phyloP scores from a whole-genome alignment of 2,797 vertebrate genomes.

The Pitangus sulphuratus region DNA sequence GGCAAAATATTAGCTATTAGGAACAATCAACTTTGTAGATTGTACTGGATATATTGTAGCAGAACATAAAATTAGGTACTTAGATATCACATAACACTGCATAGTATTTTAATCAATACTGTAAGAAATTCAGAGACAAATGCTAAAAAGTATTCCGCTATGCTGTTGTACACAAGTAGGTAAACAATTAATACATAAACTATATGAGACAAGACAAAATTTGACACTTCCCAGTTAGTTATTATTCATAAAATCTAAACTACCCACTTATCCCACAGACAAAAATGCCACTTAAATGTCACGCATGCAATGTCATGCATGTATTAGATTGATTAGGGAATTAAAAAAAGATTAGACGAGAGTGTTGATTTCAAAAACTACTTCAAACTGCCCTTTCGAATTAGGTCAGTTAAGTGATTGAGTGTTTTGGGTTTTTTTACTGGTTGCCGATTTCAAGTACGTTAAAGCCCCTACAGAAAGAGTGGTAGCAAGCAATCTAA shows the following conservation, averaged over 20 bases:
- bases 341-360: neutral
- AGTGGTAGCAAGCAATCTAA: neutral
- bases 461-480: neutral
- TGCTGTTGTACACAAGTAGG: neutral
- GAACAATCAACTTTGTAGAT: neutral
- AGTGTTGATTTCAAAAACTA: neutral
- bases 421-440: neutral
- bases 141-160: neutral
- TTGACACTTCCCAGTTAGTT: neutral
- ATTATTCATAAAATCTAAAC: neutral
- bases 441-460: neutral
- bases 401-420: neutral
- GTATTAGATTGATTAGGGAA: neutral
- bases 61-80: neutral
- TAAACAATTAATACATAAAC: neutral
- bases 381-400: neutral
- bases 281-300: slow-evolving; percentile 51
- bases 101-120: neutral
- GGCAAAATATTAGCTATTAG: neutral
- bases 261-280: neutral
- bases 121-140: neutral
- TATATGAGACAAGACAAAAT: neutral
- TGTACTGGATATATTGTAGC: neutral
- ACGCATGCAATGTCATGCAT: neutral
- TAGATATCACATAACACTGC: neutral